Evolutionary conservation across 2,888 invertebrate genomes (phyloP), one percentile per base, ranked within the genome.

Genomic region (Copidosoma aretas): DNA sequence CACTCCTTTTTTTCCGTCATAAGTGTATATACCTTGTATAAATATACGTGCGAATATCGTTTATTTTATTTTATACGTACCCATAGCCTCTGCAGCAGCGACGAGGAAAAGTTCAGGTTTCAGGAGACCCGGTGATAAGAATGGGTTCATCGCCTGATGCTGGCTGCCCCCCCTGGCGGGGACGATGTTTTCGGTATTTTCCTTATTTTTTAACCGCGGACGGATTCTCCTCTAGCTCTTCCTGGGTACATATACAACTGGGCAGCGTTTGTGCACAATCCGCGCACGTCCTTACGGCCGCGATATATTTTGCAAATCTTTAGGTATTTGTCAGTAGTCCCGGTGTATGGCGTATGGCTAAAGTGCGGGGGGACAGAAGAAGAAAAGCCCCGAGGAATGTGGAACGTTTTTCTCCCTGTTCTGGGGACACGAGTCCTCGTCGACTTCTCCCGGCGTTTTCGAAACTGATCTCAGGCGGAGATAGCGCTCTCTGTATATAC

Each of bases 301-400:
- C 76, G 77, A 80, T 79, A 77, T 78, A 80, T 80, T 80, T 80
- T 77, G 77, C 78, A 79, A 80, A 81, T 81, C 78, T 80, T 80
- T 79, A 67, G 76, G 79, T 80, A 81, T 81, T 80, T 80, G 80
- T 81, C 80, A 81, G 32, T 8, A 32, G 43, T 15, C 43, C 17
- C 8, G 15, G 43, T n/a, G 15, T 8, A 46, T 8, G 3, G 43
- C 17, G 43, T 12, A 46, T 15, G 8, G 12, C 8, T 3, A 12
- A 46, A 17, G 17, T 1, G 17, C 8, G 17, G 43, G 8, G 43
- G 12, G 43, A 46, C 8, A 46, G 43, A 46, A 3, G 12, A 12
- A 46, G 43, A 14, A 17, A 46, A 8, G 14, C 10, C 14, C 10
- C 41, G 41, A 14, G 10, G 41, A 8, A 41, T 14, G 41, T 41